Evolutionary conservation across 2,797 vertebrate genomes (phyloP).

Genomic region (Rhodeus uyekii): DNA sequence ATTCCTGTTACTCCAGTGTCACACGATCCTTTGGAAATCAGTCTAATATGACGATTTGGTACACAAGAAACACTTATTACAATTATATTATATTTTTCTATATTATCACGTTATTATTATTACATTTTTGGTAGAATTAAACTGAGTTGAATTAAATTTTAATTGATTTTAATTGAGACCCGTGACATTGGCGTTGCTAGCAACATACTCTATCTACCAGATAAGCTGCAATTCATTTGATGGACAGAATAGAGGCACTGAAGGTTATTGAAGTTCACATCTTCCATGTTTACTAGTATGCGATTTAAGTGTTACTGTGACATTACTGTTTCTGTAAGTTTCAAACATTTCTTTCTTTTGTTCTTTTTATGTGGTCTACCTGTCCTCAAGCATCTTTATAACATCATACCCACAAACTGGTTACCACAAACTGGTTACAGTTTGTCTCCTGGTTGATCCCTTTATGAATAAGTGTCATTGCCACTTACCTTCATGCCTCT

Average conservation of each 20-base stretch:
- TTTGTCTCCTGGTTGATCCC: not conserved
- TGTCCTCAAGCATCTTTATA: not conserved
- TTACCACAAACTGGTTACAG: not conserved
- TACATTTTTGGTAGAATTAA: not conserved
- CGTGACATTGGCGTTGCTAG: not conserved
- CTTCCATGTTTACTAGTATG: not conserved
- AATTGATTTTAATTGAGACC: too few relatives aligned
- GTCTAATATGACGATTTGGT: not conserved
- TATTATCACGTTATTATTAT: not conserved
- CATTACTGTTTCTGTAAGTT: not conserved
- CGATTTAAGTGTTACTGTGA: not conserved
- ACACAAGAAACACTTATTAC: not conserved
- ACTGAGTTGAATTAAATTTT: too few relatives aligned
- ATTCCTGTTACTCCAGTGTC: not conserved
- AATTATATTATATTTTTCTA: not conserved
- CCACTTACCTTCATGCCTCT: constrained; percentile 44
- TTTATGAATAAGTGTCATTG: not conserved
- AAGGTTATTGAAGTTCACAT: not conserved
- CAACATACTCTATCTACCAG: not conserved
- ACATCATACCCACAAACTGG: not conserved
- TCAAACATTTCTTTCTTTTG: not conserved
- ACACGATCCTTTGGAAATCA: not conserved
- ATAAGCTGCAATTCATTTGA: not conserved
- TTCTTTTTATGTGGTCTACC: not conserved
- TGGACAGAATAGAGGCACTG: not conserved